Conservation (phyloP, 2,113 vertebrate species). For the Aldabrachelys gigantea region DNA sequence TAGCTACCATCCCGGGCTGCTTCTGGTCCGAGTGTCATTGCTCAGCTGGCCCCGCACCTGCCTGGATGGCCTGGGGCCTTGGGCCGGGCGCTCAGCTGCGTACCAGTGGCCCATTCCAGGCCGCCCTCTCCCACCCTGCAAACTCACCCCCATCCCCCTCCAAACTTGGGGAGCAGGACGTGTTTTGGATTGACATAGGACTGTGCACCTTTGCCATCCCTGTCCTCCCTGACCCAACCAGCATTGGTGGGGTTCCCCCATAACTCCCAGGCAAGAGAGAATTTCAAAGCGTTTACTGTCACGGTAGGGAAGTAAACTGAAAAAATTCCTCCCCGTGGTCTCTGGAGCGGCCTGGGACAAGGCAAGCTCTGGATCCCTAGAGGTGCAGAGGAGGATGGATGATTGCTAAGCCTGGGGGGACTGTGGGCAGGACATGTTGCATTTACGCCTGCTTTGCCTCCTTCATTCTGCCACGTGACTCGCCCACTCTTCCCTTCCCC, state of each 20-base stretch:
- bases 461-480: not conserved
- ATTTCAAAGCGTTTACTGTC: not conserved
- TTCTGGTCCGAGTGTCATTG: conserved; percentile 12
- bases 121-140: not conserved
- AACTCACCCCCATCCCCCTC: not conserved
- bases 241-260: not conserved
- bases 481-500: not conserved
- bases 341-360: not conserved
- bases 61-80: not conserved
- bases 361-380: not conserved
- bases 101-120: not conserved
- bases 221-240: not conserved
- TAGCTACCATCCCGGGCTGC: conserved; percentile 62
- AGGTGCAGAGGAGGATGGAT: not conserved
- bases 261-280: not conserved
- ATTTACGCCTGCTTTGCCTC: not conserved
- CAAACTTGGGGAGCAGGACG: not conserved
- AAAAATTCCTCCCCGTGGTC: not conserved
- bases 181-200: not conserved
- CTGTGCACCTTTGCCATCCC: not conserved
- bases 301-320: not conserved
- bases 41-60: accelerated
- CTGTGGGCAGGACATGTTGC: not conserved
- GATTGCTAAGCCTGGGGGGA: not conserved
- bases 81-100: not conserved